phyloP scores from a whole-genome alignment of 2,888 invertebrate genomes.

The Globia sparganii region DNA sequence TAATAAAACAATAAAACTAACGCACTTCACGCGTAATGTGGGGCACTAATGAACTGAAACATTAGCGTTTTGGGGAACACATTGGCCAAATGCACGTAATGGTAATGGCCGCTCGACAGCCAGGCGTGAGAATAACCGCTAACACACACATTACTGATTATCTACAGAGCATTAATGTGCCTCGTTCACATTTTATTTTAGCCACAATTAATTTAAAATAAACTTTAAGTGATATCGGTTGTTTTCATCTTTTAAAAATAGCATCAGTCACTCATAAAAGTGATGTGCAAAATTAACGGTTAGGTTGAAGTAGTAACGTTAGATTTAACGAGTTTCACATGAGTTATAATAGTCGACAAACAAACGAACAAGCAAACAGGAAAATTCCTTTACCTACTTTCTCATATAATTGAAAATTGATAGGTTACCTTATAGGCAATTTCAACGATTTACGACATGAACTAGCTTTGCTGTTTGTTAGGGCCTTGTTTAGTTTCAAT shows the following conservation, averaged over 20 bases:
- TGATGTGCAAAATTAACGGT: slow-evolving; percentile 38
- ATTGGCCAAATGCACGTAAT: slow-evolving; percentile 66
- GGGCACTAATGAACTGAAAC: slow-evolving; percentile 68
- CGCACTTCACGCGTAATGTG: slow-evolving; percentile 57
- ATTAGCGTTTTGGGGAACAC: slow-evolving; percentile 70
- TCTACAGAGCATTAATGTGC: slow-evolving; percentile 80
- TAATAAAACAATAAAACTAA: slow-evolving; percentile 64
- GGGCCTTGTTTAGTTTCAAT: neutral
- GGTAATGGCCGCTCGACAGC: slow-evolving; percentile 66
- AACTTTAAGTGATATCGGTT: slow-evolving; percentile 62
- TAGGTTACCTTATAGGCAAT: neutral
- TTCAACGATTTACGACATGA: slow-evolving; percentile 21
- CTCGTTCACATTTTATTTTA: slow-evolving; percentile 65
- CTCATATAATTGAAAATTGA: slow-evolving; percentile 4
- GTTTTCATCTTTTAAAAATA: slow-evolving; percentile 52
- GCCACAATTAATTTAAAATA: slow-evolving; percentile 66
- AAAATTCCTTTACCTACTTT: slow-evolving; percentile 14
- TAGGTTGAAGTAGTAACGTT: slow-evolving; percentile 19
- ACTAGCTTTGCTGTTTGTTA: slow-evolving; percentile 3
- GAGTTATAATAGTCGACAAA: slow-evolving; percentile 27
- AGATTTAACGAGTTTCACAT: slow-evolving; percentile 28
- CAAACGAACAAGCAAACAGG: slow-evolving; percentile 8
- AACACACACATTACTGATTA: slow-evolving; percentile 80
- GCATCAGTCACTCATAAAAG: slow-evolving; percentile 38
- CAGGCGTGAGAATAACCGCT: slow-evolving; percentile 78